These are phyloP conservation scores for Heliconius congener DNA, from an alignment of 1,140 invertebrate genomes.

Conservation along the genomic window DNA sequence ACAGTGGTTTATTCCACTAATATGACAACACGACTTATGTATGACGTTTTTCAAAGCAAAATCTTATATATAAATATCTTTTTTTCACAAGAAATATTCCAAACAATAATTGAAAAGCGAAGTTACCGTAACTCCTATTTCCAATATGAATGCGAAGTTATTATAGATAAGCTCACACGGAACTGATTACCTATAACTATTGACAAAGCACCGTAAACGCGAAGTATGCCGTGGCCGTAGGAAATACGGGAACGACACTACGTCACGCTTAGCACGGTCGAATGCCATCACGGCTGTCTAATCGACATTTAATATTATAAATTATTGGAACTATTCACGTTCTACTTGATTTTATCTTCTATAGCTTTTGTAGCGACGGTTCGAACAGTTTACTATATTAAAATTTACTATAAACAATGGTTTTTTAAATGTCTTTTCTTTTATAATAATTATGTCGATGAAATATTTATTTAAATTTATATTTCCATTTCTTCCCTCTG, in stretches of 20 bases:
- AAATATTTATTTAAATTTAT: too few relatives aligned
- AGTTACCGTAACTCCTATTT: too few relatives aligned
- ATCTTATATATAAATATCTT: too few relatives aligned
- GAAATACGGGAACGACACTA: conserved; percentile 5
- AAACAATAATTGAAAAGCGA: too few relatives aligned
- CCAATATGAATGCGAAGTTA: background rate
- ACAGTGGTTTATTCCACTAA: background rate
- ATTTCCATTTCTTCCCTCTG: too few relatives aligned
- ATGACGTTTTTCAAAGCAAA: too few relatives aligned
- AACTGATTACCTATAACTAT: background rate
- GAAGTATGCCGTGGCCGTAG: conserved; percentile 1
- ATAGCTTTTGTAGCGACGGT: background rate
- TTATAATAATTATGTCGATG: background rate
- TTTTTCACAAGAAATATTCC: too few relatives aligned
- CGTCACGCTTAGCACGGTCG: background rate
- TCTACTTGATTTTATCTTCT: background rate
- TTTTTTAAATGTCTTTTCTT: background rate
- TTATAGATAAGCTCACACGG: background rate
- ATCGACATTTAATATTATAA: conserved; percentile 9
- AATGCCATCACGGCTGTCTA: background rate
- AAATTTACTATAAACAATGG: background rate
- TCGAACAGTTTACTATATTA: background rate
- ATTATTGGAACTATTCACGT: background rate
- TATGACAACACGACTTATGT: too few relatives aligned
- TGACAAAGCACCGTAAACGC: conserved; percentile 10